Evolutionary conservation across 2,113 vertebrate species (phyloP), one percentile per base, ranked within the genome.

Genomic region (Castor canadensis): DNA sequence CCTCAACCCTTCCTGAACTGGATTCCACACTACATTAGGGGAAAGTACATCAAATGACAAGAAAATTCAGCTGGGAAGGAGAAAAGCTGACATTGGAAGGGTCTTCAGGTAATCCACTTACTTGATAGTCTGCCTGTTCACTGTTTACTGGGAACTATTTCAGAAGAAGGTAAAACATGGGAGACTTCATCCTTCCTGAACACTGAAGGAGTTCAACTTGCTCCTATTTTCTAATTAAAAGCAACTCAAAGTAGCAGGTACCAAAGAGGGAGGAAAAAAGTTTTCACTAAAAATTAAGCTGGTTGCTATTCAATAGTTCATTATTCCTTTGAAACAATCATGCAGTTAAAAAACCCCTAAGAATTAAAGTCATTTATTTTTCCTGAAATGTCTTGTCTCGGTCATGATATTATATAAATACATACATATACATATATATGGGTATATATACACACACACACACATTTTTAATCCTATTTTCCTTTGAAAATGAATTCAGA

Each of bases 401-500:
- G 45, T n/a, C 26, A 87, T 80, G 28, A 87, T 67, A 20, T 76
- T 22, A 47, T 30, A 30, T 26, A 52, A 52, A 52, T 15, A 52
- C 9, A 52, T 15, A 52, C 52, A 52, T 15, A 52, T 52, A 52
- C 52, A 52, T 52, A 52, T 52, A 52, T 52, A 52, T 52, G 15
- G 9, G 15, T 52, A 52, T 52, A 52, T 52, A 56, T 64, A 60
- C 20, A 24, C 17, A 76, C 86, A 81, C 58, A n/a, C n/a, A n/a
- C n/a, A n/a, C n/a, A n/a, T n/a, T n/a, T n/a, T n/a, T n/a, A n/a
- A 89, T 54, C 9, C 26, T 72, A 13, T 87, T 92, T 95, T 62
- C 64, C 72, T 82, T 85, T 89, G 80, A 79, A 92, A 93, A 91
- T 54, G 28, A 89, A 87, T 92, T 82, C 35, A 66, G 28, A 92